Evolutionary conservation across 2,888 invertebrate species (phyloP), one percentile per base, ranked within the genome.

Genomic region (Dendrolimus houi): DNA sequence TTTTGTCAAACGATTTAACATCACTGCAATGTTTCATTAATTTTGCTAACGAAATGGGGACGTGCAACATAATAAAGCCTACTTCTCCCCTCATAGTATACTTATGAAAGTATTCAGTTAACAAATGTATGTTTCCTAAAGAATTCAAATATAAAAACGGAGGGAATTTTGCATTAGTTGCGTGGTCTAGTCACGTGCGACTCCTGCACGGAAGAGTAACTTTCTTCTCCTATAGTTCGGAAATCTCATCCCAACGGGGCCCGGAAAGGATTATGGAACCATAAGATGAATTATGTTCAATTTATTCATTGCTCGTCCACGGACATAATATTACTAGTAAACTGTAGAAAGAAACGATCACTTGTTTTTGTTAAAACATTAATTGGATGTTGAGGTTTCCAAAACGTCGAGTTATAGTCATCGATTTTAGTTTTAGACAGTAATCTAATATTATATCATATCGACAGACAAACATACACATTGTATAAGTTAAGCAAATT

Each of bases 121-220:
- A 59, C 55, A 53, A 59, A 59, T 53, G 54, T 42, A 13, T 55
- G 47, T 55, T 55, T 41, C 53, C 59, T 55, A 42, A 55, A 54
- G 59, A 63, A 65, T 62, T 63, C 61, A 59, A 65, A 66, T 63
- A 62, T 64, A 62, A 70, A 74, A 69, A 62, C 56, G 61, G 55
- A 54, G 52, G 47, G 59, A 64, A 64, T 63, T 67, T 66, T 60
- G 66, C 68, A 64, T 66, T 64, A 64, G 64, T 65, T 66, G 68
- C 64, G 64, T 65, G 65, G 68, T 65, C 69, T 67, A 67, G 76
- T 75, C 77, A 76, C 76, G 77, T 74, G 61, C 62, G 52, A 54
- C 62, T 62, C 62, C 66, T 64, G 65, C 62, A 66, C 64, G 66
- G 64, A 56, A 60, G 63, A 73, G 61, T 67, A 70, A 70, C 61